Percentiles rank a stretch among this genome's conserved stretches.
Conservation (phyloP, 2,113 vertebrate species). For the Hepsetus odoe region DNA sequence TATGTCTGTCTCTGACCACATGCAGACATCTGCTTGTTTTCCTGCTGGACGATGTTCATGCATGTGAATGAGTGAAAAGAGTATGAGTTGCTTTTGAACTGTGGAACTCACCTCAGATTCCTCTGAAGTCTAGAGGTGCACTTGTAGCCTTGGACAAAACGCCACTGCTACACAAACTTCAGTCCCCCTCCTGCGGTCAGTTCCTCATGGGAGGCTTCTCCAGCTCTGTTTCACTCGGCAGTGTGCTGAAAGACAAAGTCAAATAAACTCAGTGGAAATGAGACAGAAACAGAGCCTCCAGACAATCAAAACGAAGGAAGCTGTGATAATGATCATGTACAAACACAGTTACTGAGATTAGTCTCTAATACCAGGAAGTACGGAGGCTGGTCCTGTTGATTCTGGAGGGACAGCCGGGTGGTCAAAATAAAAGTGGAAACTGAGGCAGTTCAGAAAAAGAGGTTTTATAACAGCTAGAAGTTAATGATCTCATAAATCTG, state of each 20-base stretch:
- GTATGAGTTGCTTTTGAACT: neutral
- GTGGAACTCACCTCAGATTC: neutral
- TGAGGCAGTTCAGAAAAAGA: neutral
- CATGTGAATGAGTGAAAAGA: neutral
- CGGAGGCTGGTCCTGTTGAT: constrained; percentile 12
- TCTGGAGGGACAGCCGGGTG: neutral
- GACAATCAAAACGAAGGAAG: constrained; percentile 18
- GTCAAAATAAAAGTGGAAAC: neutral
- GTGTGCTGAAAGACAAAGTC: constrained; percentile 41
- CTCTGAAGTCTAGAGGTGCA: neutral
- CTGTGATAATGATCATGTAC: constrained; percentile 20
- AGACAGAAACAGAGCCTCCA: constrained; percentile 9
- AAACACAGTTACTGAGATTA: constrained; percentile 21
- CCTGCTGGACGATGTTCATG: neutral
- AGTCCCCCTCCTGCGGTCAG: neutral
- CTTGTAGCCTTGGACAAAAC: too few relatives aligned
- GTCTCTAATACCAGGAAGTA: constrained; percentile 24
- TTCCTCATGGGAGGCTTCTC: constrained; percentile 2
- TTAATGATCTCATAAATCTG: neutral
- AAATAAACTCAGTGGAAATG: constrained; percentile 35
- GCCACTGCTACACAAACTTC: neutral
- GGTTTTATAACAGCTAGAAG: constrained; percentile 8
- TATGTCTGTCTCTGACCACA: too few relatives aligned
- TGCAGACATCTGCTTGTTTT: neutral
- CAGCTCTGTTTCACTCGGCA: neutral